A percentile compares a stretch with the other conserved stretches of the same genome.
Conservation (phyloP, 2,888 invertebrate species). For the Coenonympha glycerion region DNA sequence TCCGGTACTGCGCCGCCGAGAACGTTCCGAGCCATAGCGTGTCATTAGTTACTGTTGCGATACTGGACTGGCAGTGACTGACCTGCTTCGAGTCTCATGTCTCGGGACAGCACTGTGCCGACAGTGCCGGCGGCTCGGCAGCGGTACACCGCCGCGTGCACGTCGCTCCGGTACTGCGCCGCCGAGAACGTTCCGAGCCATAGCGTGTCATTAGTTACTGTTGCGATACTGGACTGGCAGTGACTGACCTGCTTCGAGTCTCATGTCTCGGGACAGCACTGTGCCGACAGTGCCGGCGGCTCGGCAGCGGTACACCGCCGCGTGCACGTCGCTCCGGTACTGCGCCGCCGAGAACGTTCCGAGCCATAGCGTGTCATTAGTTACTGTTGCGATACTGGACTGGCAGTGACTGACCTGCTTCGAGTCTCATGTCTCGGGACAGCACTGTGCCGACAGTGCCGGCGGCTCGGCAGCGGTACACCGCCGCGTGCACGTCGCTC, state of each 20-base stretch:
- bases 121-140: constrained; percentile 86
- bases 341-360: constrained; percentile 86
- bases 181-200: constrained; percentile 88
- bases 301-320: constrained; percentile 86
- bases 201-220: constrained; percentile 89
- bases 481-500: no score
- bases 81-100: constrained; percentile 89
- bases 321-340: constrained; percentile 88
- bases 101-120: constrained; percentile 86
- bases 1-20: constrained; percentile 84
- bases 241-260: constrained; percentile 85
- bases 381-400: no score
- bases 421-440: no score
- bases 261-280: constrained; percentile 86
- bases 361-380: constrained; percentile 90
- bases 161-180: constrained; percentile 86
- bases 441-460: no score
- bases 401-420: no score
- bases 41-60: no score
- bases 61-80: no score
- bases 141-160: constrained; percentile 78
- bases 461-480: no score
- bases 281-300: constrained; percentile 86
- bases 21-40: constrained; percentile 89
- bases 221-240: no score